These are phyloP conservation scores for Esox lucius DNA, from an alignment of 2,797 vertebrate species.

Conservation along the genomic window DNA sequence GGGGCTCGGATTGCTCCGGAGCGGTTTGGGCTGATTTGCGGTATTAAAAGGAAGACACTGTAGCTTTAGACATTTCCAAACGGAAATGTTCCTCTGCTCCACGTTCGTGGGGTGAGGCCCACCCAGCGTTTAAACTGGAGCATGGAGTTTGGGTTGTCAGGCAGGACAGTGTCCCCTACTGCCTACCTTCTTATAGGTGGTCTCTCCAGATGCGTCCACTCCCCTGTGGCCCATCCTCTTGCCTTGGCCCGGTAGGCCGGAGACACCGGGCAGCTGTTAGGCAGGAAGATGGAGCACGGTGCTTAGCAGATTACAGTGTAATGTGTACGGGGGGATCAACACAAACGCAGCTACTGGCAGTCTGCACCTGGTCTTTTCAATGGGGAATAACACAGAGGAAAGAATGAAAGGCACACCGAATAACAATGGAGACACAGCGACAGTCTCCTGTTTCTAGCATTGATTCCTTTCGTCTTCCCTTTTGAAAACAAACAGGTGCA, in stretches of 20 bases:
- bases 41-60: neutral
- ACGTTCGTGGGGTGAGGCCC: too few relatives aligned
- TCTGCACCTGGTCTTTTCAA: neutral
- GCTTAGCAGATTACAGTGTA: neutral
- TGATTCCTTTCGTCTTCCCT: neutral
- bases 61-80: neutral
- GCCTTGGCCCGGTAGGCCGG: conserved; percentile 83
- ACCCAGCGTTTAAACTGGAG: too few relatives aligned
- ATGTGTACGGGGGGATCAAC: neutral
- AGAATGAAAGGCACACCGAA: neutral
- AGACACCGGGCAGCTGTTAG: conserved; percentile 78
- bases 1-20: neutral
- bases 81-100: too few relatives aligned
- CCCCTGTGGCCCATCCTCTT: conserved; percentile 95
- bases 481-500: neutral
- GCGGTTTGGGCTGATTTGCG: neutral
- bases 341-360: neutral
- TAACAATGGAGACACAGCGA: neutral
- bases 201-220: conserved; percentile 95
- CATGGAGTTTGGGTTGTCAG: too few relatives aligned
- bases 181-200: conserved; percentile 96
- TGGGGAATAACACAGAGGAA: neutral
- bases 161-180: neutral
- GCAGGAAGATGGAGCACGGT: conserved; percentile 5
- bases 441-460: neutral